Conservation (phyloP, 2,113 vertebrate genomes). For the Thalassarche chlororhynchos region DNA sequence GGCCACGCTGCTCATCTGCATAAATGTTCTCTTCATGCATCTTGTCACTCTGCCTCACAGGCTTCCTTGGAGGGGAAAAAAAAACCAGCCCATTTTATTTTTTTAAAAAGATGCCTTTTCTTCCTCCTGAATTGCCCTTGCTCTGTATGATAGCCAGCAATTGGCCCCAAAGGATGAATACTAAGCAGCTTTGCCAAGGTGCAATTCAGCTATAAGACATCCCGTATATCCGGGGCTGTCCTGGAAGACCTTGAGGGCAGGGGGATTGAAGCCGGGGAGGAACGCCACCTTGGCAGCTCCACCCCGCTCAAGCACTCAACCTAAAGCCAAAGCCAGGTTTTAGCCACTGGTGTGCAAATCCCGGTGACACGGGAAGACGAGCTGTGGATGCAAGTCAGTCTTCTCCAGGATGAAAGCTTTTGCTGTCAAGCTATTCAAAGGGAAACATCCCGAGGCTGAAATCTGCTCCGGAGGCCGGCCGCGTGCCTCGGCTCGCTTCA, state of each 20-base stretch:
- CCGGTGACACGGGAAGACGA: rapidly evolving
- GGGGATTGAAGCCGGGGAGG: background rate
- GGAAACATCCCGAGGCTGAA: background rate
- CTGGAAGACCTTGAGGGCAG: background rate
- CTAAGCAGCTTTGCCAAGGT: slow-evolving; percentile 20
- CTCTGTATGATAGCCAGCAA: background rate
- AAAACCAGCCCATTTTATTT: background rate
- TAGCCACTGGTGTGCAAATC: background rate
- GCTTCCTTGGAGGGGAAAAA: background rate
- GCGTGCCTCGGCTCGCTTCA: background rate
- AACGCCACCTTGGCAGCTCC: background rate
- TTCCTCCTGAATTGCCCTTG: background rate
- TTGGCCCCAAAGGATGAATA: background rate
- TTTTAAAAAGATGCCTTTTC: slow-evolving; percentile 1
- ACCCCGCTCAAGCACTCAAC: rapidly evolving
- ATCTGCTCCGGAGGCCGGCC: background rate
- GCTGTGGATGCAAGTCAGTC: background rate
- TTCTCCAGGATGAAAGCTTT: background rate
- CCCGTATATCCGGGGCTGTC: background rate
- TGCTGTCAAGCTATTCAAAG: background rate
- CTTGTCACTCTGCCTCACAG: background rate
- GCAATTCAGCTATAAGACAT: background rate
- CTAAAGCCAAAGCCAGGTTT: background rate
- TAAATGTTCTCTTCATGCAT: slow-evolving; percentile 24
- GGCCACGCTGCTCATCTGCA: background rate